A percentile compares a stretch with the other conserved stretches of the same genome.
phyloP scores from a whole-genome alignment of 1,140 invertebrate species.

The Belonocnema kinseyi region DNA sequence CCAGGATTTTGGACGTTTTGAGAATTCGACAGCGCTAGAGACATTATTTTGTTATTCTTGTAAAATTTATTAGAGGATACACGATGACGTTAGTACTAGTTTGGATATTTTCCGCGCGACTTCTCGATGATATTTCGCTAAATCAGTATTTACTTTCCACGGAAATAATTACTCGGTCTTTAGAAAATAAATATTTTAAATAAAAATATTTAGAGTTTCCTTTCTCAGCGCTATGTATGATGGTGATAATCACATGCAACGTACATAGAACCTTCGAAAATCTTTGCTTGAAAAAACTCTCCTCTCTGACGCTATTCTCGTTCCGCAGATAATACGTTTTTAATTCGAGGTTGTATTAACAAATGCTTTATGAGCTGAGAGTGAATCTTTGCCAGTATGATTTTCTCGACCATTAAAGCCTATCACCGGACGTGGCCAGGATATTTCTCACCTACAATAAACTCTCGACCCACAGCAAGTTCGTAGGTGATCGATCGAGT shows the following conservation, averaged over 20 bases:
- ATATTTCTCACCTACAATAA: neutral
- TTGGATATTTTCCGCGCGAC: too few relatives aligned
- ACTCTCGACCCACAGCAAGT: slow-evolving; percentile 18
- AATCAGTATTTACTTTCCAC: too few relatives aligned
- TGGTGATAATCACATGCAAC: neutral
- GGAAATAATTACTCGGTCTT: too few relatives aligned
- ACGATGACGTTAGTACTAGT: too few relatives aligned
- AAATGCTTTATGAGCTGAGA: slow-evolving; percentile 20
- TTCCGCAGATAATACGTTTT: slow-evolving; percentile 28
- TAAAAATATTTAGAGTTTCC: too few relatives aligned
- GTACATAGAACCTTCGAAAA: slow-evolving; percentile 2
- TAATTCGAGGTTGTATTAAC: slow-evolving; percentile 23
- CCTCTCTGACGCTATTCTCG: slow-evolving; percentile 17
- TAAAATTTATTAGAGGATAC: too few relatives aligned
- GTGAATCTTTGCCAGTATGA: neutral
- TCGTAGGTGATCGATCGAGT: slow-evolving; percentile 55
- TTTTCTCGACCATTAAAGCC: slow-evolving; percentile 24
- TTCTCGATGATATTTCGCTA: too few relatives aligned
- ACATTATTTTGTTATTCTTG: too few relatives aligned
- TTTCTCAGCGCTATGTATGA: too few relatives aligned
- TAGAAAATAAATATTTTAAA: too few relatives aligned
- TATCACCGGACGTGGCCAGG: neutral
- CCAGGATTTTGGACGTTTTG: too few relatives aligned
- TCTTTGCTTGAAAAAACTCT: neutral
- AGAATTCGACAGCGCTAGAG: too few relatives aligned